Evolutionary conservation across 2,888 invertebrate genomes (phyloP), one percentile per base, ranked within the genome.

Genomic region (Augiades crinisus): DNA sequence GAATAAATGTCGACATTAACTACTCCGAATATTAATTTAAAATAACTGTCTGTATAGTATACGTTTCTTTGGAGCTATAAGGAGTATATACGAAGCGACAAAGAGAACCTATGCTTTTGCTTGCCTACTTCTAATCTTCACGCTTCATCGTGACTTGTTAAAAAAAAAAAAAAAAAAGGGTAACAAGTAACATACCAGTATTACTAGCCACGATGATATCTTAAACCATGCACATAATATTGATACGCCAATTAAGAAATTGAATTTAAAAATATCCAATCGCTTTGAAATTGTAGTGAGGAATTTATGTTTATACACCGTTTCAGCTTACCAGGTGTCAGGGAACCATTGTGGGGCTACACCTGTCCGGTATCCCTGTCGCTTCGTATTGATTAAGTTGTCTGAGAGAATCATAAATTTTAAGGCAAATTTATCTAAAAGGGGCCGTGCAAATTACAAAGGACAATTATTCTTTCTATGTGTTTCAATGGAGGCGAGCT

Each of bases 201-300:
- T 31, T 8, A 31, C 21, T 31, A 31, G 16, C 12, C 8, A 4
- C 33, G 8, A 22, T 21, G 40, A 33, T 41, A 49, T 49, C 41
- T 49, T 13, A 41, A 49, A 24, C 33, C 41, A 49, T 41, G 33
- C 33, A 34, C 38, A 45, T 33, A 33, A 12, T 33, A 38, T 41
- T 33, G 40, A 41, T 41, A 49, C 41, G 41, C 49, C 40, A 40
- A 40, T 40, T 40, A 47, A 40, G 31, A 40, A 40, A 47, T 45
- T 47, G 31, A 33, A 47, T 47, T 47, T 49, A 17, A 49, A 34
- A 49, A 41, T 17, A 34, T 7, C 12, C 3, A 7, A 31, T 22
- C 6, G 10, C 12, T 40, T 38, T n/a, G 33, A 46, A 10, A 13
- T 22, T 14, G 12, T 31, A 12, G 22, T n/a, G n/a, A 13, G 21